Conservation (phyloP, 2,797 vertebrate genomes). For the Anas capensis region DNA sequence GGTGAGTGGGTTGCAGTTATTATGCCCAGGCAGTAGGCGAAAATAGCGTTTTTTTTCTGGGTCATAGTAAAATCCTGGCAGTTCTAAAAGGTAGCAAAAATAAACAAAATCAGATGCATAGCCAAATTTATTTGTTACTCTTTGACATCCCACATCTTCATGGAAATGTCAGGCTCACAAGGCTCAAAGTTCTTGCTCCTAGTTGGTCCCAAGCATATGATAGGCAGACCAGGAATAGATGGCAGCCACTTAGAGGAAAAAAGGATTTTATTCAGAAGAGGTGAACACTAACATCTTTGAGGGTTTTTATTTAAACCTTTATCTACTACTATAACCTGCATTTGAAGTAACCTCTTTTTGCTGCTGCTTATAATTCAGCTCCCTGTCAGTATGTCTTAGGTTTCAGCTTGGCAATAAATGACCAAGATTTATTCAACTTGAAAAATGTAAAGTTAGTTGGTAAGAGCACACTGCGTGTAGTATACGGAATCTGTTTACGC, state of each 20-base stretch:
- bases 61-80: slow-evolving; percentile 97
- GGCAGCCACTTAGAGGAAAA: neutral
- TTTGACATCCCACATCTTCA: neutral
- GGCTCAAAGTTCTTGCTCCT: neutral
- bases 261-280: neutral
- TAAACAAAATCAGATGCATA: neutral
- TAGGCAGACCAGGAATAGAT: neutral
- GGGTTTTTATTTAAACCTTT: neutral
- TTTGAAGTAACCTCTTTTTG: neutral
- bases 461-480: neutral
- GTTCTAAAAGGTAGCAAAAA: slow-evolving; percentile 77
- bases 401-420: neutral
- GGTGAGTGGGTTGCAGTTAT: slow-evolving; percentile 97
- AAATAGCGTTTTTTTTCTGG: slow-evolving; percentile 96
- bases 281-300: neutral
- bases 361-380: neutral
- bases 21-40: slow-evolving; percentile 93
- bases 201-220: neutral
- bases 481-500: neutral
- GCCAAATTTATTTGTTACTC: neutral
- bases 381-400: neutral
- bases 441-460: neutral
- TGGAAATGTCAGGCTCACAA: accelerated
- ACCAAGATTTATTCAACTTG: neutral
- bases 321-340: neutral